Conservation (phyloP, 2,113 vertebrate genomes). For the Myotis davidii region DNA sequence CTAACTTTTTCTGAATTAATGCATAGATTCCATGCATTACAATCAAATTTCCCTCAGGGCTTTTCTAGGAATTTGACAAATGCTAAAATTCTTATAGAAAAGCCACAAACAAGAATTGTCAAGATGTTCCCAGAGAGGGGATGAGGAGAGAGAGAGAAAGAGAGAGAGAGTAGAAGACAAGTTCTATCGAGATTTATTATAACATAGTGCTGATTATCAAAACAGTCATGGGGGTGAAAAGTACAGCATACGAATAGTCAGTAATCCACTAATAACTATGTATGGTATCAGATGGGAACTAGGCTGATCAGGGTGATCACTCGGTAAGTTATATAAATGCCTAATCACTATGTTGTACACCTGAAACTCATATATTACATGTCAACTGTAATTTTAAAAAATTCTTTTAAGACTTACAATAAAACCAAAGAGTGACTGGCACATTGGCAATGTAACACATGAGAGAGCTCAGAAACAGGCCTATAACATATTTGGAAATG, state of each 20-base stretch:
- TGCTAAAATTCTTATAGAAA: slow-evolving; percentile 7
- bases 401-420: not conserved
- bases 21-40: not conserved
- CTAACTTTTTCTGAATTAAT: not conserved
- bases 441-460: not conserved
- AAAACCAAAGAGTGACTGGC: not conserved
- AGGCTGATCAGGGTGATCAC: not conserved
- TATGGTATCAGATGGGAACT: not conserved
- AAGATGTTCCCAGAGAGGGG: not conserved
- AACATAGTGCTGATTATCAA: not conserved
- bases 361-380: not conserved
- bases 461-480: not conserved
- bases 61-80: slow-evolving; percentile 9
- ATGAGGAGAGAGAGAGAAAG: accelerated
- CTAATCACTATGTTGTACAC: not conserved
- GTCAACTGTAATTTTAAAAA: not conserved
- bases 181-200: not conserved
- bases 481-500: not conserved
- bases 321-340: not conserved
- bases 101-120: not conserved
- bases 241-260: not conserved
- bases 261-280: not conserved
- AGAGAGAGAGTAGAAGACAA: not conserved
- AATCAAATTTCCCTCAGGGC: not conserved
- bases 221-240: not conserved